These are phyloP conservation scores for Drosophila yooni DNA, from an alignment of 2,888 invertebrate genomes.

Conservation along the genomic window DNA sequence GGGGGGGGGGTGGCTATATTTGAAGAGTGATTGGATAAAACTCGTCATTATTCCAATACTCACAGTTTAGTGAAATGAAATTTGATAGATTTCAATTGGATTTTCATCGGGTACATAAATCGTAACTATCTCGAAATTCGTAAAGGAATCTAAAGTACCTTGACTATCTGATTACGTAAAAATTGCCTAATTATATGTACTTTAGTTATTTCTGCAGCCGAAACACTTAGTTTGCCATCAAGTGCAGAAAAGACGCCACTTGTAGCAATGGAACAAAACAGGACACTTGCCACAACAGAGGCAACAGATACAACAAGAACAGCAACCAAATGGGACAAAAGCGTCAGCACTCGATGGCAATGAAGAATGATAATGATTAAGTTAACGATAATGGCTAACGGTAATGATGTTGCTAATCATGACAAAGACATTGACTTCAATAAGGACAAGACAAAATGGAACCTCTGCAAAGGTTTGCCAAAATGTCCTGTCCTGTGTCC, in stretches of 20 bases:
- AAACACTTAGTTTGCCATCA: slow-evolving; percentile 2
- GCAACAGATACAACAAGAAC: slow-evolving; percentile 7
- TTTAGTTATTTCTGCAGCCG: neutral
- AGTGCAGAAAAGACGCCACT: slow-evolving; percentile 22
- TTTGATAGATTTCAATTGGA: neutral
- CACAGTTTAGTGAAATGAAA: neutral
- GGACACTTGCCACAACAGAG: slow-evolving; percentile 26
- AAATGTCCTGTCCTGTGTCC: neutral
- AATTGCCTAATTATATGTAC: neutral
- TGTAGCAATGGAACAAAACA: slow-evolving; percentile 24
- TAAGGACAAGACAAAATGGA: neutral
- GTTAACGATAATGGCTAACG: slow-evolving; percentile 19
- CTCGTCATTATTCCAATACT: neutral
- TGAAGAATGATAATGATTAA: slow-evolving; percentile 29
- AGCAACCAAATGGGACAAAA: slow-evolving; percentile 13
- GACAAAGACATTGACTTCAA: slow-evolving; percentile 31
- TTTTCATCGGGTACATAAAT: neutral
- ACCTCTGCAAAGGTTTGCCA: neutral
- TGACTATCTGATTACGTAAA: neutral
- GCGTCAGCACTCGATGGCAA: slow-evolving; percentile 35
- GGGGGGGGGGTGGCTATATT: neutral
- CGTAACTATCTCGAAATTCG: neutral
- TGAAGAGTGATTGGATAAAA: neutral
- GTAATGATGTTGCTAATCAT: slow-evolving; percentile 22
- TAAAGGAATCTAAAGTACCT: neutral